Percentiles rank a stretch among this genome's conserved stretches.
Evolutionary conservation across 2,888 invertebrate species (phyloP).

Genomic region (Cyrtodaria siliqua): DNA sequence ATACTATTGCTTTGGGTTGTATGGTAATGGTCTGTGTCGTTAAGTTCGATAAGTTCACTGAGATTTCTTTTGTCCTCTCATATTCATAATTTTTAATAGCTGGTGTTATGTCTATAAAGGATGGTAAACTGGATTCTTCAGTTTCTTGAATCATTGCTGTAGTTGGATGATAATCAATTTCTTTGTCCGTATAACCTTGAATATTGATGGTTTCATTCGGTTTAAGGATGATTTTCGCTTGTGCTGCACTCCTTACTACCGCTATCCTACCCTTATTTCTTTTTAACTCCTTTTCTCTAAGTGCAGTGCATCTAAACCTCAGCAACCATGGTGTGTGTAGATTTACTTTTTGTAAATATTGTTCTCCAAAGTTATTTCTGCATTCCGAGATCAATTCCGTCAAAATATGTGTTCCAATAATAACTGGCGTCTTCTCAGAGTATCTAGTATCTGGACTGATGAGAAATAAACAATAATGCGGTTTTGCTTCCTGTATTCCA

Average conservation of each 20-base stretch:
- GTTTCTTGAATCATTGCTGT: not conserved
- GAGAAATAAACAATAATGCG: constrained; percentile 7
- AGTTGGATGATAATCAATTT: not conserved
- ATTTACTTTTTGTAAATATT: not conserved
- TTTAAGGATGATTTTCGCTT: not conserved
- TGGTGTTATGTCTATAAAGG: not conserved
- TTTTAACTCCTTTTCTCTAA: constrained; percentile 1
- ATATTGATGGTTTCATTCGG: constrained; percentile 2
- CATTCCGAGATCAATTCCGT: not conserved
- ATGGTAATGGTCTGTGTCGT: constrained; percentile 6
- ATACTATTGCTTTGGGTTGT: not conserved
- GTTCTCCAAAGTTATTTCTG: constrained; percentile 2
- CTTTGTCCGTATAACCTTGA: not conserved
- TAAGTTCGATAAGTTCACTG: constrained; percentile 11
- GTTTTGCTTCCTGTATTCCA: not conserved
- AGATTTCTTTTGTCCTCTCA: not conserved
- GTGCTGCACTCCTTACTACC: not conserved
- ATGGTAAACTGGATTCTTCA: not conserved
- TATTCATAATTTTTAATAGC: not conserved
- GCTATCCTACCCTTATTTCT: constrained; percentile 12
- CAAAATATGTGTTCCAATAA: constrained; percentile 10
- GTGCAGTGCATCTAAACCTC: not conserved
- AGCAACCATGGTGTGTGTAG: constrained; percentile 15
- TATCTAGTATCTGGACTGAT: constrained; percentile 6
- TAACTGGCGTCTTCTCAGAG: not conserved